Evolutionary conservation across 2,113 vertebrate genomes (phyloP).

Genomic region (Dermatemys mawii): DNA sequence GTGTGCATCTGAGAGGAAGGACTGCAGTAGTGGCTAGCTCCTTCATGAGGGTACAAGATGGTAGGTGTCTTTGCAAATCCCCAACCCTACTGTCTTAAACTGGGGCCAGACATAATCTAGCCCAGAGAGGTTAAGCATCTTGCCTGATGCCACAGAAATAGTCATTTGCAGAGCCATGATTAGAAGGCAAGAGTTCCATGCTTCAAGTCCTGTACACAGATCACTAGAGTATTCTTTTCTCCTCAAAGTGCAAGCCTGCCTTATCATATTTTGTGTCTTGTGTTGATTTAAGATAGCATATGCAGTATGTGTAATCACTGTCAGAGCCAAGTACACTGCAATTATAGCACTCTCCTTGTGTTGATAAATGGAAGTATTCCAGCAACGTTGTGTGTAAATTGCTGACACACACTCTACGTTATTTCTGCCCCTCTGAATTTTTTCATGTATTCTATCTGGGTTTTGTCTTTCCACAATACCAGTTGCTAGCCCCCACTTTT

Average conservation of each 20-base stretch:
- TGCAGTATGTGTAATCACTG: fast-evolving
- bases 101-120: background rate
- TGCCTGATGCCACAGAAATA: background rate
- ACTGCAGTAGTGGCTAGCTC: fast-evolving
- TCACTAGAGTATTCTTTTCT: fast-evolving
- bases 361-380: background rate
- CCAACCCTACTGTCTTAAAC: background rate
- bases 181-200: background rate
- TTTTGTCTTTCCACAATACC: background rate
- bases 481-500: background rate
- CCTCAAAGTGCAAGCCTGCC: background rate
- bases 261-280: background rate
- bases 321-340: fast-evolving
- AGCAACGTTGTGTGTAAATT: background rate
- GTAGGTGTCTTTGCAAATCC: background rate
- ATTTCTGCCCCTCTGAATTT: background rate
- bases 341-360: background rate
- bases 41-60: background rate
- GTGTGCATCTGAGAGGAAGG: background rate
- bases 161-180: background rate
- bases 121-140: fast-evolving
- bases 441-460: background rate
- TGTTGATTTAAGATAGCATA: background rate
- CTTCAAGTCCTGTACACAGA: background rate
- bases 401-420: background rate